These are phyloP conservation scores for Ciconia stormi DNA, from an alignment of 2,113 vertebrate species.

Conservation along the genomic window DNA sequence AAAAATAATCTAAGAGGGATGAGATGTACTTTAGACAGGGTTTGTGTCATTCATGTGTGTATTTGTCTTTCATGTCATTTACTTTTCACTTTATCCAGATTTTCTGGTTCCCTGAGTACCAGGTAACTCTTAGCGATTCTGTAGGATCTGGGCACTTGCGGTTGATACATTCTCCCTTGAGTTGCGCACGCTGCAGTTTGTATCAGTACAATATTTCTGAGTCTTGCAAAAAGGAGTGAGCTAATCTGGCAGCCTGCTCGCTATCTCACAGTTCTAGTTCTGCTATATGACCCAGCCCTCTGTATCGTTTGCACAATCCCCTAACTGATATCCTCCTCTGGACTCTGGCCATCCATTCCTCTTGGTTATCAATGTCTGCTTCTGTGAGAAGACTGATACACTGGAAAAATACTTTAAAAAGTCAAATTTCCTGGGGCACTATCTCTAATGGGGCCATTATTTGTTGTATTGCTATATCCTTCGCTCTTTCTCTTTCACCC, in stretches of 20 bases:
- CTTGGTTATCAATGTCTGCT: constrained; percentile 26
- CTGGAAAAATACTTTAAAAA: constrained; percentile 16
- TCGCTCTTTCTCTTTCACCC: neutral
- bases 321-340: neutral
- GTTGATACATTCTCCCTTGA: neutral
- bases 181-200: neutral
- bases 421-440: neutral
- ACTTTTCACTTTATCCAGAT: neutral
- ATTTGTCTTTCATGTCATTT: neutral
- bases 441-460: neutral
- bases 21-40: neutral
- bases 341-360: neutral
- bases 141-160: neutral
- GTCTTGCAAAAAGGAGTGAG: neutral
- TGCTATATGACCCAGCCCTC: neutral
- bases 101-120: neutral
- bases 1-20: neutral
- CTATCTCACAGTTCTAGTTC: neutral
- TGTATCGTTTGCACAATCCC: neutral
- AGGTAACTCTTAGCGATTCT: neutral
- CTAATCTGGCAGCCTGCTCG: neutral
- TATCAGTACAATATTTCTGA: neutral
- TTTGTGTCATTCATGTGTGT: neutral
- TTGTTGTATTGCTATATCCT: neutral
- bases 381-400: neutral